A percentile compares a stretch with the other conserved stretches of the same genome.
These are phyloP conservation scores for Dendronephthya gigantea DNA, from an alignment of 64 coral and sea anemone species.

Conservation along the genomic window DNA sequence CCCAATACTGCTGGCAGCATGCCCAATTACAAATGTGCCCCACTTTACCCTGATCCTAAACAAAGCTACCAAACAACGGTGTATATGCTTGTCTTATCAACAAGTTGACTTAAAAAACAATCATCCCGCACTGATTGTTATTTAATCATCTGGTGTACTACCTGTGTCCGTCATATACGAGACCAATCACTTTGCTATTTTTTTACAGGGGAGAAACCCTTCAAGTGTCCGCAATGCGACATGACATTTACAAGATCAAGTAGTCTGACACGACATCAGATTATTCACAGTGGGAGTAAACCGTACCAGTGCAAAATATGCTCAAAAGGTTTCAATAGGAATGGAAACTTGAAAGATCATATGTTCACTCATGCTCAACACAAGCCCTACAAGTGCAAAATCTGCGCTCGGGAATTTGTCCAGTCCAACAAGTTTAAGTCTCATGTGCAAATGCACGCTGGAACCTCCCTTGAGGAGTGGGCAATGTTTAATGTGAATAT, in stretches of 20 bases:
- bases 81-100: no score
- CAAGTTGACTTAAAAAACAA: no score
- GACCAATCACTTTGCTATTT: neutral
- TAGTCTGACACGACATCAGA: neutral
- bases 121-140: no score
- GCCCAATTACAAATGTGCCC: no score
- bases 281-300: neutral
- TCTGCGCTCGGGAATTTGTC: neutral
- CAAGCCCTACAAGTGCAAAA: neutral
- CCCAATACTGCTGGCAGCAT: no score
- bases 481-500: constrained; percentile 20
- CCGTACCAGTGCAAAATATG: constrained; percentile 3
- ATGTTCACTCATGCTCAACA: constrained; percentile 12
- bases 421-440: constrained; percentile 20
- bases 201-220: neutral
- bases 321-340: neutral
- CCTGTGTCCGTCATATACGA: no score
- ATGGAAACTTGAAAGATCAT: constrained; percentile 13
- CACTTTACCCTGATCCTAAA: no score
- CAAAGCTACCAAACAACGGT: no score
- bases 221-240: neutral
- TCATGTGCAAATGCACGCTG: constrained; percentile 6
- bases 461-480: neutral
- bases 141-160: no score
- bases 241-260: constrained; percentile 7